A percentile compares a stretch with the other conserved stretches of the same genome.
These are phyloP conservation scores for Pseudolaguvia tuberculata DNA, from an alignment of 2,113 vertebrate species.

Conservation along the genomic window DNA sequence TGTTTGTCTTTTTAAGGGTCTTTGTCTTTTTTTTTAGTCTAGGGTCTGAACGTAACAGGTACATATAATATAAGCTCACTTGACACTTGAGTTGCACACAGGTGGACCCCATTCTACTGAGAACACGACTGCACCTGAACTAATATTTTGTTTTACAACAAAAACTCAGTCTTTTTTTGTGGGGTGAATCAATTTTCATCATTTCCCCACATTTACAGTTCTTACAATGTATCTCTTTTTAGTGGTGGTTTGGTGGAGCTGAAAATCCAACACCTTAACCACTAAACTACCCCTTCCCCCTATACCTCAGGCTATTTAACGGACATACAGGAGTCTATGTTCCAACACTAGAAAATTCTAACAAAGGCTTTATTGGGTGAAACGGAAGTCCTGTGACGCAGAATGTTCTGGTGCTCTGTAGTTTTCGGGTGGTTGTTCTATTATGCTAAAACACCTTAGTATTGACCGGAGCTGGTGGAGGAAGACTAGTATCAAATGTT, in stretches of 20 bases:
- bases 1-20: not conserved
- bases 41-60: not conserved
- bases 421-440: conserved; percentile 12
- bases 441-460: conserved; percentile 14
- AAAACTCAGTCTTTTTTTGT: not conserved
- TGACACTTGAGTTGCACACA: not conserved
- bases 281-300: too few relatives aligned
- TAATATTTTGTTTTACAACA: not conserved
- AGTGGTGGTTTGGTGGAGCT: not conserved
- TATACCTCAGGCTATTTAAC: not conserved
- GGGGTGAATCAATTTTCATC: too few relatives aligned
- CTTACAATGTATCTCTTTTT: too few relatives aligned
- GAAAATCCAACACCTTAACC: too few relatives aligned
- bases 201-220: too few relatives aligned
- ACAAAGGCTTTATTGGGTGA: not conserved
- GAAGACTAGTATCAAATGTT: conserved; percentile 65
- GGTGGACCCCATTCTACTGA: not conserved
- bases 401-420: not conserved
- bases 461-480: conserved; percentile 47
- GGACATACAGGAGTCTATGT: not conserved
- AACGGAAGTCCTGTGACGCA: conserved; percentile 16
- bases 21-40: not conserved
- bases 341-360: not conserved
- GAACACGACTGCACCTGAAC: not conserved
- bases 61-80: not conserved